Base-by-base conservation (phyloP, 2,888 invertebrate species). In the Euzophera pinguis region DNA sequence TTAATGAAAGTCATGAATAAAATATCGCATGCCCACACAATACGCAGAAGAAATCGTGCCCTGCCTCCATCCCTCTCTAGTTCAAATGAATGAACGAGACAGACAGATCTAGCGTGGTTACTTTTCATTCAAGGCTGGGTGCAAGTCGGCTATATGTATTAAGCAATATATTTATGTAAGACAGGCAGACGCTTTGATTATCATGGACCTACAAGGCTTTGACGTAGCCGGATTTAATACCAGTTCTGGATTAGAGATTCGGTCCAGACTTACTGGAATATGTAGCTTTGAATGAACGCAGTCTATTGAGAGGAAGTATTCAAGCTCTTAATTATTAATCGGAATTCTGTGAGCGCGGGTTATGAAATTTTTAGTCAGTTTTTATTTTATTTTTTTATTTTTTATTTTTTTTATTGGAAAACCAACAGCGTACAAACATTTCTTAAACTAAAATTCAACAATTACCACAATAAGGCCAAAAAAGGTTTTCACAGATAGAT, bases 121-220 rank as follows among this genome's bases (percentile, higher is more conserved):
- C 32, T 45, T 45, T 43, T 45, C 45, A 45, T 45, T 45, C 32
- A 45, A 14, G 32, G 32, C 45, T 6, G 45, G 45, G 45, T n/a
- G 45, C 34, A 32, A 34, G 45, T 45, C 32, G 8, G 9, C 13
- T 45, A 32, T 39, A 16, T 13, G 13, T 39, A 8, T 10, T 14
- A 4, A 39, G 7, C 12, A 12, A 16, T 45, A 45, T 10, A 16
- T 45, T 14, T 32, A 16, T 16, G 14, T 38, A 13, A 1, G 32
- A 32, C n/a, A 45, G 32, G 45, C n/a, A 45, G 45, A 14, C 45
- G 45, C 45, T 45, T 45, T 32, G 45, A 45, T 45, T 32, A 45
- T 45, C 45, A 8, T 14, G 16, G 32, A 45, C 32, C 16, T 16
- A 13, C 32, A 43, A 34, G 32, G 10, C 45, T 45, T 45, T 45